Percentiles rank a stretch among this genome's conserved stretches.
Conservation (phyloP, 2,113 vertebrate genomes). For the Pelobates fuscus region DNA sequence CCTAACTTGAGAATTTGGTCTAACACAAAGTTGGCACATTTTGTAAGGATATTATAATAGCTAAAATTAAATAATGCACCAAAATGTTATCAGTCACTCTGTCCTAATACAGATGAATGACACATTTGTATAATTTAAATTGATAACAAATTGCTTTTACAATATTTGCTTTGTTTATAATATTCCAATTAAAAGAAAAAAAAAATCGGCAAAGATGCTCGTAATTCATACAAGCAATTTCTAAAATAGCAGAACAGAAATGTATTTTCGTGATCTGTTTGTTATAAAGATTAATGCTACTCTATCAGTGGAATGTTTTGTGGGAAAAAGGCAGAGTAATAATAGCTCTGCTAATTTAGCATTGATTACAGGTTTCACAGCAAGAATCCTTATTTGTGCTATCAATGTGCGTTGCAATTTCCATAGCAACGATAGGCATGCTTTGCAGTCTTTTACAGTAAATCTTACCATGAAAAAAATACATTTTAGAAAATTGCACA, state of each 20-base stretch:
- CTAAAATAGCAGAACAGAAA: background rate
- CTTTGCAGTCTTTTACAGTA: conserved; percentile 56
- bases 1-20: conserved; percentile 76
- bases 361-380: conserved; percentile 55
- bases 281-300: conserved; percentile 1
- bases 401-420: conserved; percentile 57
- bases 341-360: conserved; percentile 43
- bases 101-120: background rate
- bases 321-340: conserved; percentile 51
- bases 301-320: conserved; percentile 51
- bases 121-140: conserved; percentile 17
- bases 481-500: conserved; percentile 55
- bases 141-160: too few species aligned
- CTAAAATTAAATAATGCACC: conserved; percentile 29
- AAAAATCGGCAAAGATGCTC: background rate
- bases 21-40: conserved; percentile 78
- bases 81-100: conserved; percentile 10
- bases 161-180: background rate
- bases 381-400: conserved; percentile 50
- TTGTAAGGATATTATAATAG: conserved; percentile 57
- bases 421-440: conserved; percentile 64
- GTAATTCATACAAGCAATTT: background rate
- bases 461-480: conserved; percentile 56
- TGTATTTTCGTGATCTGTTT: background rate
- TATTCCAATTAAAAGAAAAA: conserved; percentile 1